phyloP scores from a whole-genome alignment of 2,888 invertebrate species.

The Amphimallon solstitiale region DNA sequence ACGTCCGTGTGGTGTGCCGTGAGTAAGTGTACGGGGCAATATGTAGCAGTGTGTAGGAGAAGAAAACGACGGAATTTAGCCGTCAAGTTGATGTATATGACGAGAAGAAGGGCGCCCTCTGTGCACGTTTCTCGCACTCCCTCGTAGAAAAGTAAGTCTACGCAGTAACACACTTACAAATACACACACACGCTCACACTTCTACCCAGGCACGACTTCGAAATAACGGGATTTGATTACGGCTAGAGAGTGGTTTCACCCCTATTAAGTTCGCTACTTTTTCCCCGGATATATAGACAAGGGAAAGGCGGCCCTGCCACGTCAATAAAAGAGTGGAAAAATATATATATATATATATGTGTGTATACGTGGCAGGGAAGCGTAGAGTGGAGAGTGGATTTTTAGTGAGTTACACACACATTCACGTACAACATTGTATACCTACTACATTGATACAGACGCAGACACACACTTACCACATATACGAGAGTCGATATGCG shows the following conservation, averaged over 20 bases:
- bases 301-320: conserved; percentile 67
- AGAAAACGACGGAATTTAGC: conserved; percentile 43
- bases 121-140: conserved; percentile 44
- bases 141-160: no score
- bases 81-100: conserved; percentile 57
- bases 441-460: not conserved
- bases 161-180: no score
- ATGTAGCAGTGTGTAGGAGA: not conserved
- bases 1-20: conserved; percentile 12
- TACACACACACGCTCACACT: conserved; percentile 47
- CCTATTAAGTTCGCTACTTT: conserved; percentile 64
- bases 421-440: not conserved
- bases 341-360: conserved; percentile 46
- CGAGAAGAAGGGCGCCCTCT: conserved; percentile 51
- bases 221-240: conserved; percentile 63
- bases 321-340: conserved; percentile 60
- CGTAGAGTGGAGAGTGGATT: conserved; percentile 9
- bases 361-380: not conserved
- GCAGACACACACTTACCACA: no score
- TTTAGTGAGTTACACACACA: conserved; percentile 6
- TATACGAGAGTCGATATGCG: conserved; percentile 14
- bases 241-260: conserved; percentile 65
- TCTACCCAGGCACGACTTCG: conserved; percentile 45
- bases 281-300: conserved; percentile 63
- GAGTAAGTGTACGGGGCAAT: not conserved